These are phyloP conservation scores for Darevskia mixta DNA, from an alignment of 2,797 vertebrate species.

Conservation along the genomic window DNA sequence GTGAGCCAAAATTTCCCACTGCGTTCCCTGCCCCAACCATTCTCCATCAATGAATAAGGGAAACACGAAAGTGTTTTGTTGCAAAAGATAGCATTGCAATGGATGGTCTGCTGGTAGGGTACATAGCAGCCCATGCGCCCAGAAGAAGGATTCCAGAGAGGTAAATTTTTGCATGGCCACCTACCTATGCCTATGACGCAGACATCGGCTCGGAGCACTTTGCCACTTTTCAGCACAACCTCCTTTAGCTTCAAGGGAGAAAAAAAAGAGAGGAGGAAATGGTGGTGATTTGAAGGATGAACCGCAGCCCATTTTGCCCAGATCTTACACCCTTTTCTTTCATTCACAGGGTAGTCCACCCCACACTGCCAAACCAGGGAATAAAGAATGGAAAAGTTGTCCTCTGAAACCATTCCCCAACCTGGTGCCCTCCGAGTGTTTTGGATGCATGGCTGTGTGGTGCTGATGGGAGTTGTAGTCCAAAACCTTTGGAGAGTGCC, in stretches of 20 bases:
- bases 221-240: conserved; percentile 96
- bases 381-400: neutral
- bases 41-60: too few relatives aligned
- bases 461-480: neutral
- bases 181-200: conserved; percentile 96
- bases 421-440: neutral
- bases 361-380: neutral
- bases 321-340: neutral
- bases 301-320: neutral
- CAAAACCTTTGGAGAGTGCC: neutral
- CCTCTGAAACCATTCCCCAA: neutral
- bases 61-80: neutral
- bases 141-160: neutral
- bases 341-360: too few relatives aligned
- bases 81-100: neutral
- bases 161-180: neutral
- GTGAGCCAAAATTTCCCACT: too few relatives aligned
- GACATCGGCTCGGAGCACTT: conserved; percentile 93
- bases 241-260: conserved; percentile 89
- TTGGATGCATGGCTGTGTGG: neutral
- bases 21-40: too few relatives aligned
- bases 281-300: neutral
- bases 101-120: neutral
- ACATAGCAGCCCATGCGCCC: neutral
- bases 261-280: neutral